Conservation (phyloP, 2,888 invertebrate species). For the Hirtodrosophila histrioides region DNA sequence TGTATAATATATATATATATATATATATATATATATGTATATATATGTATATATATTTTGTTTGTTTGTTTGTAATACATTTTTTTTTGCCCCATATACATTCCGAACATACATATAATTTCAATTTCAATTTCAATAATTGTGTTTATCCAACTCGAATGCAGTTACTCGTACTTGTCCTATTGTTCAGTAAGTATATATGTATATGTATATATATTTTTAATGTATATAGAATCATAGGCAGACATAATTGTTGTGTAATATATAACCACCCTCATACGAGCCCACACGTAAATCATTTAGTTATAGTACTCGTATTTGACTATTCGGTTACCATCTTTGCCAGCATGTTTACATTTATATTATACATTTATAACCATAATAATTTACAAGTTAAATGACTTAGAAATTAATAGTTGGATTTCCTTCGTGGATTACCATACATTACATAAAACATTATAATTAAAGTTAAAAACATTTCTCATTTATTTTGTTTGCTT, state of each 20-base stretch:
- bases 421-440: constrained; percentile 67
- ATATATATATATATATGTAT: constrained; percentile 59
- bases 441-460: constrained; percentile 76
- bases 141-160: constrained; percentile 52
- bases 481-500: constrained; percentile 29
- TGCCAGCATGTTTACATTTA: constrained; percentile 31
- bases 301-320: constrained; percentile 8
- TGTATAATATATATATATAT: constrained; percentile 43
- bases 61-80: constrained; percentile 61
- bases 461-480: constrained; percentile 74
- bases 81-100: constrained; percentile 52
- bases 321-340: constrained; percentile 14
- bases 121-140: constrained; percentile 59
- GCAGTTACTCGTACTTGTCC: constrained; percentile 39
- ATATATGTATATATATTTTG: constrained; percentile 2
- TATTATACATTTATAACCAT: constrained; percentile 74
- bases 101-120: constrained; percentile 37
- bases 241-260: constrained; percentile 54
- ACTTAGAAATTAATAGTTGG: constrained; percentile 80
- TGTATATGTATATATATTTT: constrained; percentile 47
- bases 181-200: constrained; percentile 48
- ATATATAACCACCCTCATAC: constrained; percentile 47
- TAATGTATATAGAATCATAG: constrained; percentile 42
- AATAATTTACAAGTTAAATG: constrained; percentile 78
- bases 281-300: constrained; percentile 35